Evolutionary conservation across 1,140 invertebrate species (phyloP).

Genomic region (Lordiphosa collinella): DNA sequence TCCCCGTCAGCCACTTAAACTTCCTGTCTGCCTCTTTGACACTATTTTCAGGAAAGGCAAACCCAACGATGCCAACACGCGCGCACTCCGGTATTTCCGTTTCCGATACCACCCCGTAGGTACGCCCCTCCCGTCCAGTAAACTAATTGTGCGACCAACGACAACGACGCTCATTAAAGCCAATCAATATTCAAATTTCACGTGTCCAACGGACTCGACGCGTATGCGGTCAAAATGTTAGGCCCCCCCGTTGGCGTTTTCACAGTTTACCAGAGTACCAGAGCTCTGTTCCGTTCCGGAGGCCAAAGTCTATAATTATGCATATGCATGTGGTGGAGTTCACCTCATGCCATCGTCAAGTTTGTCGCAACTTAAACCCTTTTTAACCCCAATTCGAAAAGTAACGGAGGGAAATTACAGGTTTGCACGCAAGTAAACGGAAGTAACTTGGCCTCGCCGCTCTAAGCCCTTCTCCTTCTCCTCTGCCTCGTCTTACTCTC

Average conservation of each 20-base stretch:
- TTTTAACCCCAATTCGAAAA: slow-evolving; percentile 64
- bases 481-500: slow-evolving; percentile 25
- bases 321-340: slow-evolving; percentile 58
- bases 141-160: slow-evolving; percentile 62
- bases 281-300: slow-evolving; percentile 47
- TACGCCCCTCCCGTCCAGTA: not conserved
- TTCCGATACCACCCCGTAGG: not conserved
- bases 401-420: slow-evolving; percentile 44
- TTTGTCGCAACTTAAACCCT: slow-evolving; percentile 69
- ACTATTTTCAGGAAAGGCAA: slow-evolving; percentile 1
- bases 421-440: slow-evolving; percentile 70
- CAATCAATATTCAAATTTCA: slow-evolving; percentile 75
- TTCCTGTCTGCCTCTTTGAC: slow-evolving; percentile 11
- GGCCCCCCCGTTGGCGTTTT: slow-evolving; percentile 44
- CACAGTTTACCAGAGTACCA: slow-evolving; percentile 52
- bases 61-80: slow-evolving; percentile 2
- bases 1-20: not conserved
- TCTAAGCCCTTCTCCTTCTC: slow-evolving; percentile 1
- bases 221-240: not conserved
- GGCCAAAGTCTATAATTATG: slow-evolving; percentile 61
- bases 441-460: slow-evolving; percentile 35
- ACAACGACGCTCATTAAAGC: slow-evolving; percentile 60
- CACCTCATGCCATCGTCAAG: slow-evolving; percentile 3
- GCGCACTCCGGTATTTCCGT: slow-evolving; percentile 11
- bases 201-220: slow-evolving; percentile 15